Conservation (phyloP, 2,888 invertebrate genomes). For the Leucophenga maculata region DNA sequence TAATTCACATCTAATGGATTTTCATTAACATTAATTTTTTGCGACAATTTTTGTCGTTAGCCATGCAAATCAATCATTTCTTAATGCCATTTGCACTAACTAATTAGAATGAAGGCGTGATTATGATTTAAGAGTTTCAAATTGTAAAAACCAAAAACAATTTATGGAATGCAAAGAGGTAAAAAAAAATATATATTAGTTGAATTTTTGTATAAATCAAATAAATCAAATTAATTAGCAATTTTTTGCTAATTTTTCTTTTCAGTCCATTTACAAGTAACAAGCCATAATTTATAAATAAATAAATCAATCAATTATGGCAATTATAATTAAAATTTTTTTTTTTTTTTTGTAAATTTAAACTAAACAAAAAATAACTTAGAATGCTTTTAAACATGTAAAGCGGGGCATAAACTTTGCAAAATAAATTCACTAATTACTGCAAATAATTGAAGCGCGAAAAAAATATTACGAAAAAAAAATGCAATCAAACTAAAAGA, state of each 20-base stretch:
- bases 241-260: too few relatives aligned
- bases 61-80: conserved; percentile 20
- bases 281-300: not conserved
- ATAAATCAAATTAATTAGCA: too few relatives aligned
- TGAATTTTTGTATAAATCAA: too few relatives aligned
- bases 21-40: conserved; percentile 4
- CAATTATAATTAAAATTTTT: conserved; percentile 1
- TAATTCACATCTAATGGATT: conserved; percentile 18
- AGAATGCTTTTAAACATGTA: too few relatives aligned
- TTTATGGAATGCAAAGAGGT: not conserved
- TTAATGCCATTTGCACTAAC: not conserved
- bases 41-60: conserved; percentile 6
- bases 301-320: not conserved
- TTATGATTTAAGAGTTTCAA: not conserved
- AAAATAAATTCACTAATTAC: too few relatives aligned
- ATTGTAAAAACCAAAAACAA: not conserved
- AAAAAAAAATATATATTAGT: not conserved
- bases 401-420: too few relatives aligned
- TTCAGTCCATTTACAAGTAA: too few relatives aligned
- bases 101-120: conserved; percentile 20
- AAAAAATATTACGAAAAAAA: not conserved
- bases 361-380: not conserved
- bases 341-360: conserved; percentile 1
- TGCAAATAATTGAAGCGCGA: too few relatives aligned
- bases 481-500: not conserved